Percentiles rank a stretch among this genome's conserved stretches.
These are phyloP conservation scores for Triops cancriformis DNA, from an alignment of 1,140 invertebrate genomes.

Conservation along the genomic window DNA sequence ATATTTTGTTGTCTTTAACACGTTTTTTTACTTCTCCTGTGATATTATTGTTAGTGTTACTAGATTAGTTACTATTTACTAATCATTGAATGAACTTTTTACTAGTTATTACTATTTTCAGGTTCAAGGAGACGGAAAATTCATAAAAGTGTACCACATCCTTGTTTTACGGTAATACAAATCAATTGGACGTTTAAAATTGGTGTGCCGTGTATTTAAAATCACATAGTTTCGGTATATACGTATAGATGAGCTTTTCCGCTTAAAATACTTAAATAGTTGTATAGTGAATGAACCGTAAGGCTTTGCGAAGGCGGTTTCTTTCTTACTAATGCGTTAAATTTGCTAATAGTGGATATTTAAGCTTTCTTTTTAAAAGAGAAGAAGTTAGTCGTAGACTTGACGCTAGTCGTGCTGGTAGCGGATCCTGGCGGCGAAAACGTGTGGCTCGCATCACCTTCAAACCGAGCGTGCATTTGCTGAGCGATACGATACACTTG, in stretches of 20 bases:
- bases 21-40: too few species aligned
- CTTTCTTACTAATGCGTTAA: not conserved
- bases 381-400: not conserved
- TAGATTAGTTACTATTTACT: too few species aligned
- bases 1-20: too few species aligned
- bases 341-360: not conserved
- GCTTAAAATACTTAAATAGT: not conserved
- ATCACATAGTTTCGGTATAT: not conserved
- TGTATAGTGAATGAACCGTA: not conserved
- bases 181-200: not conserved
- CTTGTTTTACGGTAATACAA: not conserved
- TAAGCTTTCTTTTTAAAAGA: not conserved
- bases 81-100: not conserved
- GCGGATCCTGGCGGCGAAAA: not conserved
- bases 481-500: constrained; percentile 45
- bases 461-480: constrained; percentile 29
- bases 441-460: not conserved
- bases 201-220: not conserved
- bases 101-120: constrained; percentile 42
- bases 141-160: constrained; percentile 41
- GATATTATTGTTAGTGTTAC: too few species aligned
- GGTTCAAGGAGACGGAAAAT: constrained; percentile 62
- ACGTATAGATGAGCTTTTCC: not conserved
- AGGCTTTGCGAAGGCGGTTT: not conserved
- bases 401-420: not conserved